Evolutionary conservation across 2,888 invertebrate species (phyloP), one percentile per base, ranked within the genome.

Genomic region (Stenchaetothrips biformis): DNA sequence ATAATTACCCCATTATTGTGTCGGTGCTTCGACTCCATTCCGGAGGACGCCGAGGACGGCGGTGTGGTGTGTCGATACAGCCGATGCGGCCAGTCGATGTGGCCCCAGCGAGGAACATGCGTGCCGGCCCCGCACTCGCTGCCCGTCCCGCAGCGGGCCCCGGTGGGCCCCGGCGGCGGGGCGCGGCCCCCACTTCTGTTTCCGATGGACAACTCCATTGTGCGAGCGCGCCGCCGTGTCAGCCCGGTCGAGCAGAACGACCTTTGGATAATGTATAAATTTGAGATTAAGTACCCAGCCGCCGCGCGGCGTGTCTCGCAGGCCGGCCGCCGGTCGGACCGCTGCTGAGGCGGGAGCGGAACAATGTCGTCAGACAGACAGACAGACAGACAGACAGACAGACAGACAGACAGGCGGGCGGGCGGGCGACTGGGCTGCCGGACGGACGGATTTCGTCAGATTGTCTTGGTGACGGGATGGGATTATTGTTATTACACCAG

Each of bases 171-270:
- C 67, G n/a, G 67, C 67, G n/a, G 37, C 37, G 37, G 37, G 37
- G 37, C 37, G 37, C 25, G 67, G 21, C 3, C 67, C 25, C 21
- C 67, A 74, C 67, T 25, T 67, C 67, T 11, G 67, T 74, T 74
- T 74, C 67, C 67, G 67, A 74, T 74, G 67, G 67, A 74, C 67
- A 74, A 74, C 67, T 74, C 67, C 67, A 74, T 74, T 74, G 67
- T 74, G 67, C 21, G 21, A 4, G 7, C 67, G 67, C n/a, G 67
- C 9, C 59, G 67, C 37, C 37, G 37, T 37, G 37, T 37, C n/a
- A n/a, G 37, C 37, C 37, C 37, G 37, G 37, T 37, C 37, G 37
- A 18, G 18, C 59, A 21, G 67, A n/a, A n/a, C 67, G 67, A 25
- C 67, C 67, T 21, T 11, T 74, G 67, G 67, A 74, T 74, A 74